These are phyloP conservation scores for Pimephales promelas DNA, from an alignment of 2,113 vertebrate species.

Conservation along the genomic window DNA sequence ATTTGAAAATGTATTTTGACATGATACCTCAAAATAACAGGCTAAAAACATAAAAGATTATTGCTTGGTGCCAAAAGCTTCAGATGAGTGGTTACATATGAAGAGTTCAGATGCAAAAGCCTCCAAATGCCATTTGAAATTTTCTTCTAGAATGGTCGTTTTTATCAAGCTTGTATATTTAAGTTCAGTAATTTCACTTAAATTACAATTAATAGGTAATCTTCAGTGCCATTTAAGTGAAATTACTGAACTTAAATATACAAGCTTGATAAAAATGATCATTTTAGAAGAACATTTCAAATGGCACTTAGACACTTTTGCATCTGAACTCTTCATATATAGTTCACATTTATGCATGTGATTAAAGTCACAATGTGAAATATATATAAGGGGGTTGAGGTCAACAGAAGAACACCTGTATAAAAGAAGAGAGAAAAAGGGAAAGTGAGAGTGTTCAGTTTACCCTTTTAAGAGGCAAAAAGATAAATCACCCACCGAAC, in stretches of 20 bases:
- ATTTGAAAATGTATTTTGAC: slow-evolving; percentile 9
- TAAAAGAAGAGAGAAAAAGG: slow-evolving; percentile 47
- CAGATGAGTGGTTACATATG: neutral
- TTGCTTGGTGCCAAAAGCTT: slow-evolving; percentile 21
- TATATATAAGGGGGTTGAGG: slow-evolving; percentile 72
- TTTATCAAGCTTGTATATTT: too few species aligned
- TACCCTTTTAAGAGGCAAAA: slow-evolving; percentile 59
- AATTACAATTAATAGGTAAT: too few species aligned
- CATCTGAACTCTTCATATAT: too few species aligned
- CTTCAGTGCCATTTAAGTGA: too few species aligned
- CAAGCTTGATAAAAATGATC: too few species aligned
- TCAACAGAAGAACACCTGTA: slow-evolving; percentile 69
- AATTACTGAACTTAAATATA: too few species aligned
- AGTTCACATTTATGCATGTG: neutral
- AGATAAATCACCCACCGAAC: slow-evolving; percentile 54
- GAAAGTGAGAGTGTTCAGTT: slow-evolving; percentile 57
- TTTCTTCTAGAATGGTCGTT: too few species aligned
- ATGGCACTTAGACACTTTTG: too few species aligned
- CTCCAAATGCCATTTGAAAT: too few species aligned
- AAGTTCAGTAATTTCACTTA: too few species aligned
- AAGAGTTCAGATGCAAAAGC: too few species aligned
- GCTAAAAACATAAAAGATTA: slow-evolving; percentile 18
- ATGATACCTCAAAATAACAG: slow-evolving; percentile 33
- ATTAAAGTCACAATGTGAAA: slow-evolving; percentile 59
- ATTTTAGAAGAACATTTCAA: too few species aligned